These are phyloP conservation scores for Nymphicus hollandicus DNA, from an alignment of 2,113 vertebrate species.

Conservation along the genomic window DNA sequence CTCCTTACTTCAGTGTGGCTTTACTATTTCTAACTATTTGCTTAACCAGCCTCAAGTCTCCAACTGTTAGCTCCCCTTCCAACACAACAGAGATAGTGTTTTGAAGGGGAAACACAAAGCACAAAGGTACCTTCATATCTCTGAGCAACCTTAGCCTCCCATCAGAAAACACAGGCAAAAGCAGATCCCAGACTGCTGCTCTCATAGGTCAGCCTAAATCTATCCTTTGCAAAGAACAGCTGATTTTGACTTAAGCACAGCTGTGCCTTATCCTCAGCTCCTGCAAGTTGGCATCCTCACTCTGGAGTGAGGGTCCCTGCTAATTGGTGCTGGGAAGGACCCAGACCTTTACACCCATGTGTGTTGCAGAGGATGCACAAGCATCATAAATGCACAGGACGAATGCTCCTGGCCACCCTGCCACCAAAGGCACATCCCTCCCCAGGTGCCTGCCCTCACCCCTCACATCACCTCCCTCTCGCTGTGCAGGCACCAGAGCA, in stretches of 20 bases:
- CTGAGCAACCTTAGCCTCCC: background rate
- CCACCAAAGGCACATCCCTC: accelerated
- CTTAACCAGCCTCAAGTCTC: background rate
- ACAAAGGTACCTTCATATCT: background rate
- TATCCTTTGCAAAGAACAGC: background rate
- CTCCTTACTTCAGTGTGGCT: background rate
- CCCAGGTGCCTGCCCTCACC: background rate
- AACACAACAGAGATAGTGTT: background rate
- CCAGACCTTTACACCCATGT: accelerated
- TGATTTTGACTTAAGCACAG: background rate
- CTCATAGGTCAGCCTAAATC: background rate
- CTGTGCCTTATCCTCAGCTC: background rate
- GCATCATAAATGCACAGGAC: accelerated
- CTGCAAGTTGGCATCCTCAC: background rate
- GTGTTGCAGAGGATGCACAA: background rate
- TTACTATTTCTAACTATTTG: background rate
- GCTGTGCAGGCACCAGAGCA: accelerated
- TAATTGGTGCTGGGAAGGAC: accelerated
- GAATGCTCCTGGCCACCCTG: background rate
- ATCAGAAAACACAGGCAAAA: background rate
- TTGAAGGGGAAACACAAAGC: background rate
- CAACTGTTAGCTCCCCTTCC: background rate
- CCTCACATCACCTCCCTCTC: background rate
- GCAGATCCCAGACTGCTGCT: background rate
- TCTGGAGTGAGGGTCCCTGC: background rate